These are phyloP conservation scores for Oxyruncus cristatus DNA, from an alignment of 2,113 vertebrate genomes.

Conservation along the genomic window DNA sequence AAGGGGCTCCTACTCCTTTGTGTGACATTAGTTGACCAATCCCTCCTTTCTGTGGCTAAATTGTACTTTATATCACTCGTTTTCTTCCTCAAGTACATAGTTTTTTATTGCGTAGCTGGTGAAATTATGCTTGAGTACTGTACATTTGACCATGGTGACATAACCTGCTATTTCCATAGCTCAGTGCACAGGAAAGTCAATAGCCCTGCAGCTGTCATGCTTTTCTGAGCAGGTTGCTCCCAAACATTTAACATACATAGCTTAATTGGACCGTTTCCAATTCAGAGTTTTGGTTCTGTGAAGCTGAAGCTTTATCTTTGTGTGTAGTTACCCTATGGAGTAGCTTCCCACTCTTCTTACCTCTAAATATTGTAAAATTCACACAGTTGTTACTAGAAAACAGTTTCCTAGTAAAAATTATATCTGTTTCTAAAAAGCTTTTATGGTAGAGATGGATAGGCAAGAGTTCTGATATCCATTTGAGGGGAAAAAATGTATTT, in stretches of 20 bases:
- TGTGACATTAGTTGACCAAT: background rate
- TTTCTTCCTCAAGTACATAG: background rate
- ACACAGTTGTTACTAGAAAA: background rate
- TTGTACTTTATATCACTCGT: background rate
- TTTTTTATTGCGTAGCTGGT: background rate
- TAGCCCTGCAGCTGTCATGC: background rate
- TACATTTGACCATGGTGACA: background rate
- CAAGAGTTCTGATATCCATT: background rate
- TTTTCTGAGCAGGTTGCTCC: constrained; percentile 5
- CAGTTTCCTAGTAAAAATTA: background rate
- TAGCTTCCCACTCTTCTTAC: background rate
- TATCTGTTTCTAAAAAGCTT: background rate
- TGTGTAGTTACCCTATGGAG: background rate
- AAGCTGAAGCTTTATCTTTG: background rate
- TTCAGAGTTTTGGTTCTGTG: background rate
- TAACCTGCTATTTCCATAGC: background rate
- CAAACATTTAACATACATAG: background rate
- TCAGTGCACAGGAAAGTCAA: background rate
- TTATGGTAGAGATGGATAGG: background rate
- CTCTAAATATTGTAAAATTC: background rate
- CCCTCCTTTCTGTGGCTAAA: background rate
- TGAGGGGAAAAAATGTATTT: background rate
- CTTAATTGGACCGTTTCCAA: background rate
- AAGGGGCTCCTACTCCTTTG: background rate
- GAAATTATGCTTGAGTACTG: background rate